Evolutionary conservation across 2,888 invertebrate species (phyloP), one percentile per base, ranked within the genome.

Genomic region (Leucoma salicis): DNA sequence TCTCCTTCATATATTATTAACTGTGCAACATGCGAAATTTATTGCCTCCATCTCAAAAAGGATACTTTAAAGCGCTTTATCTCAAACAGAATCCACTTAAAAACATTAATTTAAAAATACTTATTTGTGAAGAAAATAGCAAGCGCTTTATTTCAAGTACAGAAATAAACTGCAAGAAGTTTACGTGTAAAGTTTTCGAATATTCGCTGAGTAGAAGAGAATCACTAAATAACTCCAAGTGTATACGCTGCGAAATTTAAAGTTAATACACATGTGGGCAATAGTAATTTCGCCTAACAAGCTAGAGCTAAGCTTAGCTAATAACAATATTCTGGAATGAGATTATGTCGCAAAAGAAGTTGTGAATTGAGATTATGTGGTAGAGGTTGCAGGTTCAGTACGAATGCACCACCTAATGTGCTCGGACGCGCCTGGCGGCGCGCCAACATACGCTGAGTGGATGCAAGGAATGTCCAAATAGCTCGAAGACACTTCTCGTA

Each of bases 381-480:
- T 46, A 14, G 13, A 21, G 36, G 24, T 33, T 37, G 35, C 31
- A 33, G 24, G 31, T 11, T 28, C 34, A 45, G 7, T 13, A 7
- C 28, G 6, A 29, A 14, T 39, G 39, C 43, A 41, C 11, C 13
- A 35, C 38, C 43, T 50, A 53, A 44, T 47, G 53, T 41, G 43
- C 40, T 34, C 31, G 45, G 47, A 35, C 35, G 43, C 44, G 44
- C 8, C 51, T 56, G 52, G 59, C 55, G 32, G 37, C 28, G 32
- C 15, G 45, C 59, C 58, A 57, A 32, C 27, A n/a, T 39, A 11
- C 37, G 42, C 29, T 32, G 16, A 25, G 21, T 13, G 44, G 33
- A 21, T 49, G 49, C 55, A 34, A 48, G 62, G 67, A 67, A 68
- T 67, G 66, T 49, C 56, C 63, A 63, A 66, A 70, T 66, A 64